These are phyloP conservation scores for Galemys pyrenaicus DNA, from an alignment of 2,113 vertebrate genomes.

Conservation along the genomic window DNA sequence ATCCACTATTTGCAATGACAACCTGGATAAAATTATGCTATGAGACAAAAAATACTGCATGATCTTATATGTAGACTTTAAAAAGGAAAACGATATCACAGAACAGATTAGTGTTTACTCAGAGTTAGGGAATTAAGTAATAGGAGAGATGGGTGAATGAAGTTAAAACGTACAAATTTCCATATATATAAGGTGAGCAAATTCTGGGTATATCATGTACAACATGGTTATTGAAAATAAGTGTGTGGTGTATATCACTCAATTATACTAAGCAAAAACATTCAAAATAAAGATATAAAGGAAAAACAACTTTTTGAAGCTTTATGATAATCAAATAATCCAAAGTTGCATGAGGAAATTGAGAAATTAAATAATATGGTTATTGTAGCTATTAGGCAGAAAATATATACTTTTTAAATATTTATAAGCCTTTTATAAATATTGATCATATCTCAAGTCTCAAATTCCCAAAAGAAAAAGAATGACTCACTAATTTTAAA, in stretches of 20 bases:
- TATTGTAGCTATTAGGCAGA: constrained; percentile 12
- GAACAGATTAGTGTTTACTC: background rate
- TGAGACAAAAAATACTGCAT: background rate
- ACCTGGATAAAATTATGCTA: background rate
- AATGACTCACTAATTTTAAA: constrained; percentile 40
- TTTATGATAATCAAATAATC: constrained; percentile 44
- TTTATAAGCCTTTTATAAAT: constrained; percentile 65
- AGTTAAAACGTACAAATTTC: background rate
- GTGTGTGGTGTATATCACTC: background rate
- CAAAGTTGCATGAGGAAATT: constrained; percentile 30
- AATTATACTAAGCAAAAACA: background rate
- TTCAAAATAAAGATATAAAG: constrained; percentile 28
- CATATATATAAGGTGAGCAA: background rate
- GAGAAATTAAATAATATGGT: constrained; percentile 36
- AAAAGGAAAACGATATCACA: background rate
- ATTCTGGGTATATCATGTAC: background rate
- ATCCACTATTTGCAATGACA: background rate
- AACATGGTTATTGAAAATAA: background rate
- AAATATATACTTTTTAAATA: constrained; percentile 50
- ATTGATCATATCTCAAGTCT: constrained; percentile 30
- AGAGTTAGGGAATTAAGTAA: background rate
- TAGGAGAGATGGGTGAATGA: background rate
- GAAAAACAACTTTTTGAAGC: constrained; percentile 32
- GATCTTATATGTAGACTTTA: background rate
- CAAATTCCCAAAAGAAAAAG: constrained; percentile 37